phyloP scores from a whole-genome alignment of 2,113 vertebrate genomes.

The Equus quagga region DNA sequence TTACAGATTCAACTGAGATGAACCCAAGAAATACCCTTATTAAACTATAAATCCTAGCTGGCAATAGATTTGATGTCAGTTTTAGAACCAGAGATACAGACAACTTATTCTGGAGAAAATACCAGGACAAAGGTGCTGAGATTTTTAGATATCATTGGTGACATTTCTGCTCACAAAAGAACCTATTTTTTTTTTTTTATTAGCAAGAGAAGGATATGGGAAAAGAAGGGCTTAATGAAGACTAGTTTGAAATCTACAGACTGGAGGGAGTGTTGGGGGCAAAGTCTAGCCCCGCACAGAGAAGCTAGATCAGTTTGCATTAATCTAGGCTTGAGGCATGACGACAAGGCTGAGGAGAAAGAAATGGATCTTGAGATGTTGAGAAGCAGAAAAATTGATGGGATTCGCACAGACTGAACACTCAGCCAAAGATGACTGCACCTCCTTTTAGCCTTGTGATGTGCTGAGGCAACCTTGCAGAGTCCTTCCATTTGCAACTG shows the following conservation, averaged over 20 bases:
- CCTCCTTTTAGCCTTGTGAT: no score
- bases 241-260: slow-evolving; percentile 12
- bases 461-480: not conserved
- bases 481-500: not conserved
- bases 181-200: slow-evolving; percentile 62
- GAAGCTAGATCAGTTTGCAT: not conserved
- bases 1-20: slow-evolving; percentile 53
- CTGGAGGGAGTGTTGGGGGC: not conserved
- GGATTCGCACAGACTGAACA: not conserved
- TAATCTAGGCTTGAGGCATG: not conserved
- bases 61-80: slow-evolving; percentile 62
- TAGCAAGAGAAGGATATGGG: not conserved
- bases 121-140: slow-evolving; percentile 28
- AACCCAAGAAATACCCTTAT: slow-evolving; percentile 68
- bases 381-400: not conserved
- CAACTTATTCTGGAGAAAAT: slow-evolving; percentile 64
- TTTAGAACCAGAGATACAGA: slow-evolving; percentile 66
- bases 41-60: slow-evolving; percentile 74
- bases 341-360: not conserved
- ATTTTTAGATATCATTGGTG: slow-evolving; percentile 21
- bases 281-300: not conserved
- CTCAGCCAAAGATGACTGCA: not conserved
- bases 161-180: slow-evolving; percentile 54
- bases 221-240: slow-evolving; percentile 37
- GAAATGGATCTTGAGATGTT: not conserved